These are phyloP conservation scores for Morone chrysops DNA, from an alignment of 2,113 vertebrate genomes.

Conservation along the genomic window DNA sequence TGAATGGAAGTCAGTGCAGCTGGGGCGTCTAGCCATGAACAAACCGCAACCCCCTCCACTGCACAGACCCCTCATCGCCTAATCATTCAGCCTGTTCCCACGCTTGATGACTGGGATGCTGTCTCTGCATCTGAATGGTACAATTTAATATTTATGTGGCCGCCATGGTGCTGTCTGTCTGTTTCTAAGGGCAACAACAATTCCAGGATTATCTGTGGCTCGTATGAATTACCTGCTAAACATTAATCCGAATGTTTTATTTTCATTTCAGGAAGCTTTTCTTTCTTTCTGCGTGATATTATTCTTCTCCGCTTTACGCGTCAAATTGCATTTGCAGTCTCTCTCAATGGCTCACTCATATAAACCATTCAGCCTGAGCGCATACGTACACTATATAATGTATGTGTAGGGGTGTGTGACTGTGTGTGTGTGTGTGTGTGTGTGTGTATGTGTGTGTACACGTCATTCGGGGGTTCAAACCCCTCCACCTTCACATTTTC, in stretches of 20 bases:
- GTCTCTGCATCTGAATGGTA: constrained; percentile 62
- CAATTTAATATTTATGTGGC: constrained; percentile 78
- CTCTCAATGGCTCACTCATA: constrained; percentile 26
- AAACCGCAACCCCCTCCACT: constrained; percentile 76
- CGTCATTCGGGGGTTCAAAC: constrained; percentile 69
- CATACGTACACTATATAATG: constrained; percentile 54
- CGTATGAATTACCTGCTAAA: constrained; percentile 13
- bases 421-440: constrained; percentile 23
- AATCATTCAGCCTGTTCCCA: constrained; percentile 78
- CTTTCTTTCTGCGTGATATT: constrained; percentile 8
- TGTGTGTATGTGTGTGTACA: constrained; percentile 37
- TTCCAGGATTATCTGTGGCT: constrained; percentile 17
- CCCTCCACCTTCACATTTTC: constrained; percentile 83
- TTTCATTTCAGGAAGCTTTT: constrained; percentile 21
- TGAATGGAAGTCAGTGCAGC: constrained; percentile 86
- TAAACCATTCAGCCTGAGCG: constrained; percentile 53
- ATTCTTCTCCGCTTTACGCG: constrained; percentile 19
- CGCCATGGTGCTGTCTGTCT: constrained; percentile 9
- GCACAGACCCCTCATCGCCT: constrained; percentile 49
- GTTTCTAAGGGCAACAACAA: constrained; percentile 43
- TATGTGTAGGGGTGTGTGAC: constrained; percentile 31
- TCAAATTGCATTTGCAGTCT: constrained; percentile 49
- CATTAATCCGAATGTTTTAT: neutral
- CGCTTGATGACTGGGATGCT: constrained; percentile 64
- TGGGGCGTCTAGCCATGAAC: constrained; percentile 84